Percentiles rank a stretch among this genome's conserved stretches.
Evolutionary conservation across 2,797 vertebrate species (phyloP).

Genomic region (Moxostoma hubbsi): DNA sequence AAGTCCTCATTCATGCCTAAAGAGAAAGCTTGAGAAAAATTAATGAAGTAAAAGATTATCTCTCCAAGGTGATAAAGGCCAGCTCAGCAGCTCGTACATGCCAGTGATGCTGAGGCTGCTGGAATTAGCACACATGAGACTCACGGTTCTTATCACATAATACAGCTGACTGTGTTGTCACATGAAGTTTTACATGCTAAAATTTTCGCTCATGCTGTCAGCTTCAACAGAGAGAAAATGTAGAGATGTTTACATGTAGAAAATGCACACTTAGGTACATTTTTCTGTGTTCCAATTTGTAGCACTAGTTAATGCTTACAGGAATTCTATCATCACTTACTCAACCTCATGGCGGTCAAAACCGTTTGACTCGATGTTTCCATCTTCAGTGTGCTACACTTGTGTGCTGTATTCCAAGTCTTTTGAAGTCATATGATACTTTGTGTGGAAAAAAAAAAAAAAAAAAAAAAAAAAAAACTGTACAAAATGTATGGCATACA

Average conservation of each 20-base stretch:
- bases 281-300: not conserved
- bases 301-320: not conserved
- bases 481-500: too few species aligned
- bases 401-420: too few species aligned
- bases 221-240: not conserved
- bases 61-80: constrained; percentile 24
- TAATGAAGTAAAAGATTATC: constrained; percentile 31
- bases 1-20: not conserved
- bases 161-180: constrained; percentile 19
- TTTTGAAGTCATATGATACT: too few species aligned
- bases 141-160: constrained; percentile 4
- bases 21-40: constrained; percentile 28
- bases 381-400: too few species aligned
- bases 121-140: constrained; percentile 5
- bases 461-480: too few species aligned
- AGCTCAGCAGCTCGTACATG: not conserved
- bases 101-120: constrained; percentile 9
- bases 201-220: not conserved
- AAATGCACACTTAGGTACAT: not conserved
- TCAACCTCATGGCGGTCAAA: too few species aligned
- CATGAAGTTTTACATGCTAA: constrained; percentile 20
- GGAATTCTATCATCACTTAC: too few species aligned
- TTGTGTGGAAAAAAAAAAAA: too few species aligned
- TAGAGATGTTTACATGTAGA: not conserved
- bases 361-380: too few species aligned